Evolutionary conservation across 1,140 invertebrate species (phyloP).

Genomic region (Drosophila sturtevanti): DNA sequence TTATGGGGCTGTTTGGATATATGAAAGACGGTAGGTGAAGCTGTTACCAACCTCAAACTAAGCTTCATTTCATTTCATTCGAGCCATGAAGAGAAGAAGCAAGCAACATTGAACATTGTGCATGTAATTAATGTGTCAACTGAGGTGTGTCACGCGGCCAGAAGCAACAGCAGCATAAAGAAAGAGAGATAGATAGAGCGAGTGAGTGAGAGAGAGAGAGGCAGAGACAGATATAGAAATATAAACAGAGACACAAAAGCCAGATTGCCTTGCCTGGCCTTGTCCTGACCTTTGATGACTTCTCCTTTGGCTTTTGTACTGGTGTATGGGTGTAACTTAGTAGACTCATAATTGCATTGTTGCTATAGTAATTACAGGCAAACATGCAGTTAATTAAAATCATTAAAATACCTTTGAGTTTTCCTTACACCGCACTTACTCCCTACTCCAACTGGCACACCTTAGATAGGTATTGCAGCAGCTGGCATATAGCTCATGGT

Average conservation of each 20-base stretch:
- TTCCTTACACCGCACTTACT: not conserved
- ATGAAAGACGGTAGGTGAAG: too few species aligned
- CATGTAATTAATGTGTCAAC: slow-evolving; percentile 75
- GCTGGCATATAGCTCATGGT: not conserved
- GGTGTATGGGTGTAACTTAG: slow-evolving; percentile 49
- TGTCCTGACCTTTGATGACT: slow-evolving; percentile 35
- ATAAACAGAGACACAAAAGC: slow-evolving; percentile 43
- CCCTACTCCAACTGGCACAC: not conserved
- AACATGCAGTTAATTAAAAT: slow-evolving; percentile 80
- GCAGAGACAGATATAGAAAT: not conserved
- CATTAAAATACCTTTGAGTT: slow-evolving; percentile 74
- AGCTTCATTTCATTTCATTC: not conserved
- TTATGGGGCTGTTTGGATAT: not conserved
- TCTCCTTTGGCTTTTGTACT: slow-evolving; percentile 28
- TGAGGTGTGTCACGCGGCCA: slow-evolving; percentile 51
- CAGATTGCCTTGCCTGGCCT: slow-evolving; percentile 48
- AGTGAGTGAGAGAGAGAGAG: too few species aligned
- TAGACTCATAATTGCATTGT: slow-evolving; percentile 73
- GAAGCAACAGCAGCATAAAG: not conserved
- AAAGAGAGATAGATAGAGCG: too few species aligned
- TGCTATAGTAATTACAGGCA: slow-evolving; percentile 73
- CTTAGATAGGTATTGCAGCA: slow-evolving; percentile 19
- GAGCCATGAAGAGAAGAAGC: not conserved
- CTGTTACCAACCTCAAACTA: not conserved
- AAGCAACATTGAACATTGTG: slow-evolving; percentile 26